phyloP scores from a whole-genome alignment of 1,140 invertebrate genomes.

The Zeugodacus cucurbitae region DNA sequence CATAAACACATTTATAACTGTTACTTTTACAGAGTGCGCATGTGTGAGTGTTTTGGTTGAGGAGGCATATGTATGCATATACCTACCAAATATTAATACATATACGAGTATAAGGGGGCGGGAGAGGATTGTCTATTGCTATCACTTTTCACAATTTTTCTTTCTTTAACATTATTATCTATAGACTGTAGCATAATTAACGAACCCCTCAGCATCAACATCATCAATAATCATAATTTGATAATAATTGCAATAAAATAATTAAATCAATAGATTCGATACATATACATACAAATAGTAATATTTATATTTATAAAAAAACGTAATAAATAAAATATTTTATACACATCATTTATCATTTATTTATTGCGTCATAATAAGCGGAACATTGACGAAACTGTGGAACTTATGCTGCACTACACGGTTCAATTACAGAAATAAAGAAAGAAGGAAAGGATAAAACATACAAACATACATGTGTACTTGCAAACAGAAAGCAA shows the following conservation, averaged over 20 bases:
- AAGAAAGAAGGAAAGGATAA: neutral
- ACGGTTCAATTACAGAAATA: neutral
- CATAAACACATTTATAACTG: neutral
- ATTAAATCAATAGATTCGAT: conserved; percentile 33
- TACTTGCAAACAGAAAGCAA: neutral
- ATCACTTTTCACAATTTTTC: neutral
- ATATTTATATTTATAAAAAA: conserved; percentile 41
- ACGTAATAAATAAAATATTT: conserved; percentile 42
- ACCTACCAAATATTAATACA: too few species aligned
- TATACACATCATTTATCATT: conserved; percentile 29
- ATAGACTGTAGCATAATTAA: neutral
- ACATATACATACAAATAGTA: conserved; percentile 38
- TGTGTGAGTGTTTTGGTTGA: neutral
- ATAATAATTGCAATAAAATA: neutral
- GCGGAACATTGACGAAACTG: neutral
- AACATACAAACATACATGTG: neutral
- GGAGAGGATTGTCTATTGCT: neutral
- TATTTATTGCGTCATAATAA: neutral
- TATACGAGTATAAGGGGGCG: neutral
- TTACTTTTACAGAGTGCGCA: neutral
- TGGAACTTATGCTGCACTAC: neutral
- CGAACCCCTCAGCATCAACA: neutral
- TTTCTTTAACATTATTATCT: neutral
- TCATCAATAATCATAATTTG: neutral
- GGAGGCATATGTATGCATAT: too few species aligned